Percentiles rank a stretch among this genome's conserved stretches.
These are phyloP conservation scores for Drosophila baimaii DNA, from an alignment of 1,140 invertebrate species.

Conservation along the genomic window DNA sequence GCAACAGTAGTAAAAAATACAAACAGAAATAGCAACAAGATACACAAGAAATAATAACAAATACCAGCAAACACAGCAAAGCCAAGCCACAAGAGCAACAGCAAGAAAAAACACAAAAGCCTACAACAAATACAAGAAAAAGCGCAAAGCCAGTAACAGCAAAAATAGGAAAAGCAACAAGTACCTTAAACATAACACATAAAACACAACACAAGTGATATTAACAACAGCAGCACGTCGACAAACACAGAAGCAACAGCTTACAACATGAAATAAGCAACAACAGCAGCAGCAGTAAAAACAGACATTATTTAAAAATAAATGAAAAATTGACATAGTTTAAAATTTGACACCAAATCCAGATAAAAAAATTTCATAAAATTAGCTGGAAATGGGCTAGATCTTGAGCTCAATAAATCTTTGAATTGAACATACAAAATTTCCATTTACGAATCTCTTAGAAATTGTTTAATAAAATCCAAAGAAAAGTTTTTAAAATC, in stretches of 20 bases:
- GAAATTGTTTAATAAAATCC: too few relatives aligned
- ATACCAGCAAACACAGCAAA: constrained; percentile 11
- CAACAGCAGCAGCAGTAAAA: not conserved
- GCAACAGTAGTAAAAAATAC: constrained; percentile 3
- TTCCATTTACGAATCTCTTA: too few relatives aligned
- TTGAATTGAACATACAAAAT: too few relatives aligned
- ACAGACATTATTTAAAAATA: too few relatives aligned
- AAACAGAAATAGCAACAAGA: not conserved
- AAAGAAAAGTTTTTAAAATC: too few relatives aligned
- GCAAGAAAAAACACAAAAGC: not conserved
- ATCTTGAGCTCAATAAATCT: too few relatives aligned
- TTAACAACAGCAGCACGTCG: not conserved
- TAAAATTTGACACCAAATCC: too few relatives aligned
- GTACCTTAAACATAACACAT: not conserved
- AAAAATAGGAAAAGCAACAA: not conserved
- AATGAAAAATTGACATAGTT: too few relatives aligned
- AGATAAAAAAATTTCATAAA: too few relatives aligned
- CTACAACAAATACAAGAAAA: not conserved
- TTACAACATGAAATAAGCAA: not conserved
- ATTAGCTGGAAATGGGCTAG: too few relatives aligned
- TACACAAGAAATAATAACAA: constrained; percentile 13
- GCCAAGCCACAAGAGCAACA: not conserved
- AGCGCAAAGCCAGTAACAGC: constrained; percentile 3
- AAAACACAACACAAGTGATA: not conserved
- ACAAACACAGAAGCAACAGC: not conserved